phyloP scores from a whole-genome alignment of 2,888 invertebrate species.

The Diabrotica balteata region DNA sequence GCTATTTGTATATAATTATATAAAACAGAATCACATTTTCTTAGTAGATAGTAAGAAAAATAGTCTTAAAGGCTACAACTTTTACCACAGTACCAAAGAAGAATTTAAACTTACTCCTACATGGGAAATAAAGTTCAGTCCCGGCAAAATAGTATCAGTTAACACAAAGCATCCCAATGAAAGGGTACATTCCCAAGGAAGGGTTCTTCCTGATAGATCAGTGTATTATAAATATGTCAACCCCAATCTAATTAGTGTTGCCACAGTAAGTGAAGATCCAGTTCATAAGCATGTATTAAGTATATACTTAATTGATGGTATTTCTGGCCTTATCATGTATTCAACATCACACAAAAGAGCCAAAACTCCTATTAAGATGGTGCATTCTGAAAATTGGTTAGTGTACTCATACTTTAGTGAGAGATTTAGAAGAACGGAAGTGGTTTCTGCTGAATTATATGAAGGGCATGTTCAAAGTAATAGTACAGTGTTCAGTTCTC shows the following conservation, averaged over 20 bases:
- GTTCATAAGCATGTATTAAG: constrained; percentile 83
- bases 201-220: constrained; percentile 92
- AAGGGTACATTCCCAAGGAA: constrained; percentile 91
- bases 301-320: constrained; percentile 87
- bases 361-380: constrained; percentile 82
- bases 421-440: constrained; percentile 89
- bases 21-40: constrained; percentile 70
- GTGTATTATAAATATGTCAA: constrained; percentile 99
- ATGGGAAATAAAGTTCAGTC: constrained; percentile 78
- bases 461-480: constrained; percentile 89
- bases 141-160: constrained; percentile 68
- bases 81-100: constrained; percentile 57
- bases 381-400: constrained; percentile 97
- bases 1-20: constrained; percentile 61
- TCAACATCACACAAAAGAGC: constrained; percentile 86
- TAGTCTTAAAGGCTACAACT: constrained; percentile 68
- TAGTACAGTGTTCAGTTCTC: constrained; percentile 86
- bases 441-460: constrained; percentile 93
- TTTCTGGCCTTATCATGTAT: constrained; percentile 83
- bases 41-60: constrained; percentile 68
- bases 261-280: constrained; percentile 78
- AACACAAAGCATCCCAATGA: constrained; percentile 73
- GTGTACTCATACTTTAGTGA: constrained; percentile 95
- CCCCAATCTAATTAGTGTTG: constrained; percentile 91
- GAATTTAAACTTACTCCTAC: constrained; percentile 41